Evolutionary conservation across 1,140 invertebrate species (phyloP).

Genomic region (Sminthurides bifidus): DNA sequence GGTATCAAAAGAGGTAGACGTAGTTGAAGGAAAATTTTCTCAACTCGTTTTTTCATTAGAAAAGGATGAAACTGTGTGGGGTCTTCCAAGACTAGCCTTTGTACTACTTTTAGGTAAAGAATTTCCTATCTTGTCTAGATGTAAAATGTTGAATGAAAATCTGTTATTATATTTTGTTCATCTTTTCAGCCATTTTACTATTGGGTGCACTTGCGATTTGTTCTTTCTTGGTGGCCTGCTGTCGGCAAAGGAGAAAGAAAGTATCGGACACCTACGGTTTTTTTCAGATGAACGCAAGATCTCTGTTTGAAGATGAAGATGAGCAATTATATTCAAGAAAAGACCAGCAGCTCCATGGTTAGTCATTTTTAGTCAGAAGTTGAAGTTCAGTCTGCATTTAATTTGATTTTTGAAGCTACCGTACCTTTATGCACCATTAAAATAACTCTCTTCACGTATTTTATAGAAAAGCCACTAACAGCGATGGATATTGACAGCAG

Average conservation of each 20-base stretch:
- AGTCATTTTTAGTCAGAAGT: too few species aligned
- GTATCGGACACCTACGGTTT: conserved; percentile 23
- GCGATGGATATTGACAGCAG: conserved; percentile 21
- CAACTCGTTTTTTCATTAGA: conserved; percentile 53
- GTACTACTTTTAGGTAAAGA: conserved; percentile 53
- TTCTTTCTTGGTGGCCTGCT: conserved; percentile 21
- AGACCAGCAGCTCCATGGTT: too few species aligned
- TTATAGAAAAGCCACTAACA: conserved; percentile 17
- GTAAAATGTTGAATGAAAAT: background rate
- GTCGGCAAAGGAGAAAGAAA: conserved; percentile 11
- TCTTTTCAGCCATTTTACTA: conserved; percentile 17
- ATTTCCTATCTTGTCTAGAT: background rate
- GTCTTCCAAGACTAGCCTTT: conserved; percentile 59
- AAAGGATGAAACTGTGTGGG: conserved; percentile 51
- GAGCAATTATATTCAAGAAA: conserved; percentile 24
- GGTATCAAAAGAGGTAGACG: conserved; percentile 42
- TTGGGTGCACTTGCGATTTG: conserved; percentile 15
- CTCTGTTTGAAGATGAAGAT: conserved; percentile 31
- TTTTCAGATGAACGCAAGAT: conserved; percentile 22
- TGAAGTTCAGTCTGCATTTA: conserved; percentile 12
- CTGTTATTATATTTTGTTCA: background rate
- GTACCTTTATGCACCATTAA: background rate
- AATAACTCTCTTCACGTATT: background rate
- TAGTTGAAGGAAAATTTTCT: conserved; percentile 38
- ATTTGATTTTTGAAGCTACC: background rate